Percentiles rank a stretch among this genome's conserved stretches.
Evolutionary conservation across 2,797 vertebrate genomes (phyloP).

Genomic region (Agapornis canus): DNA sequence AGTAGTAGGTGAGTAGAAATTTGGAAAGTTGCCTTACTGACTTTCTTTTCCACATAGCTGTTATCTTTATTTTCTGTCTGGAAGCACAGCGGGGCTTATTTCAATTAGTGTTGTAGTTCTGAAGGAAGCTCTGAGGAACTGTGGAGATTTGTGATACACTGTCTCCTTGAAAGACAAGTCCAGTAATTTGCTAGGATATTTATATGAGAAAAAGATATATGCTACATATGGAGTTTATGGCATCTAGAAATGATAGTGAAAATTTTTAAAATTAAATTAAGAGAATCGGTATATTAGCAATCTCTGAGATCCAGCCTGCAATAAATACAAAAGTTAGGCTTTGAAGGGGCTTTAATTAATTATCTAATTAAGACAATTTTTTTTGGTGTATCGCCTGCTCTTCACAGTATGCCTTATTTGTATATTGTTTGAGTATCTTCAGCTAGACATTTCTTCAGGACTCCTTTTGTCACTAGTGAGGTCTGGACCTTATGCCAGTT

Average conservation of each 20-base stretch:
- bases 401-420: not conserved
- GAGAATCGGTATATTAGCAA: not conserved
- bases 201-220: not conserved
- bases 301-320: not conserved
- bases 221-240: not conserved
- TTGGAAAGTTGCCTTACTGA: not conserved
- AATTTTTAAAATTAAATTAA: not conserved
- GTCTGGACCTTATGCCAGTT: accelerated
- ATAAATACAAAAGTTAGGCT: not conserved
- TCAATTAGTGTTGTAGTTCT: not conserved
- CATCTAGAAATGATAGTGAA: not conserved
- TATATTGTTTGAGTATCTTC: not conserved
- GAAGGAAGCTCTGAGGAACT: not conserved
- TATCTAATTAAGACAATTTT: not conserved
- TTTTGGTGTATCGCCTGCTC: accelerated
- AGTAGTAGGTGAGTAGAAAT: not conserved
- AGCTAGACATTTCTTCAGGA: not conserved
- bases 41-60: not conserved
- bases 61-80: not conserved
- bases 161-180: not conserved
- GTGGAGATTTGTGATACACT: not conserved
- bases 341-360: not conserved
- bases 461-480: not conserved
- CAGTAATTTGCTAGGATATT: not conserved
- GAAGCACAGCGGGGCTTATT: accelerated